phyloP scores from a whole-genome alignment of 2,113 vertebrate genomes.

The Sceloporus tristichus region DNA sequence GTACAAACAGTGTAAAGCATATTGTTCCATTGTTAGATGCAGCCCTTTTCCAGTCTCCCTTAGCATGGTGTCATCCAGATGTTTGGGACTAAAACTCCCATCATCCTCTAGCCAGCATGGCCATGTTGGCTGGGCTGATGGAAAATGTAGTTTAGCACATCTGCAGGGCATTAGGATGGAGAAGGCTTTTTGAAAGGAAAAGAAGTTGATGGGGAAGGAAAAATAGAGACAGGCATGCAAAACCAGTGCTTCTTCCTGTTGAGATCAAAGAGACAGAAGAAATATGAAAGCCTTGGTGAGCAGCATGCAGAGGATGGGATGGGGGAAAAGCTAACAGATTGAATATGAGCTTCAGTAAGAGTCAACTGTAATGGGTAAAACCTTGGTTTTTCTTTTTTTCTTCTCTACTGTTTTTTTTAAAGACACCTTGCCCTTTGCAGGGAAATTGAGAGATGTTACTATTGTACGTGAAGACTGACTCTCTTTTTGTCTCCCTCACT shows the following conservation, averaged over 20 bases:
- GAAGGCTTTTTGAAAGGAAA: background rate
- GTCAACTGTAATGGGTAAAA: background rate
- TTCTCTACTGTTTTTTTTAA: too few species aligned
- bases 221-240: background rate
- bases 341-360: background rate
- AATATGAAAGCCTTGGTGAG: background rate
- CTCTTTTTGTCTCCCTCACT: constrained; percentile 35
- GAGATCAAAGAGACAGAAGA: background rate
- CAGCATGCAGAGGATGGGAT: background rate
- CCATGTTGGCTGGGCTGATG: too few species aligned
- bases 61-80: too few species aligned
- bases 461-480: background rate
- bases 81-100: too few species aligned
- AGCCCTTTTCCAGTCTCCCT: too few species aligned
- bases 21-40: background rate
- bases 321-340: background rate
- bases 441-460: background rate
- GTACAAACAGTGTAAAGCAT: background rate
- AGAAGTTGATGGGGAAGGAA: background rate
- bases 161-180: too few species aligned
- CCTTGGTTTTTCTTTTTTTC: background rate
- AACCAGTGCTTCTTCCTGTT: background rate
- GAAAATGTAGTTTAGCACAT: too few species aligned
- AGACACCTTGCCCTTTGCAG: background rate
- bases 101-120: too few species aligned